phyloP scores from a whole-genome alignment of 2,797 vertebrate species.

The Chaetodon trifasciatus region DNA sequence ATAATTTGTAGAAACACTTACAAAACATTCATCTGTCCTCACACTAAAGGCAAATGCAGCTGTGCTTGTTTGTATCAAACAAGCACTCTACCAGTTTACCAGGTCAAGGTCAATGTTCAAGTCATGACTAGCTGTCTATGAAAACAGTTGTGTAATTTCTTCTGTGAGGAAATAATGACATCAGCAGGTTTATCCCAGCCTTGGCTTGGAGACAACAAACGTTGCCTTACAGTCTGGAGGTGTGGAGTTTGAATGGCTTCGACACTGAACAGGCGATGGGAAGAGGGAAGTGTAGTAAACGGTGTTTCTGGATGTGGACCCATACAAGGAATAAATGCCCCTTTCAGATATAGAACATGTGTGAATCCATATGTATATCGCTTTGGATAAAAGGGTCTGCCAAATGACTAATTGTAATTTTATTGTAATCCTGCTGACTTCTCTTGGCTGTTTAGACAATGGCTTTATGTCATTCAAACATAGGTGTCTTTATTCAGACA shows the following conservation, averaged over 20 bases:
- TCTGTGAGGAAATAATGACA: not conserved
- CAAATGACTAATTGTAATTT: too few relatives aligned
- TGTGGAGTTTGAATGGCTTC: not conserved
- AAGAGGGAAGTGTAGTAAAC: not conserved
- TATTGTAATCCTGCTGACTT: too few relatives aligned
- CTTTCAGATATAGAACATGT: not conserved
- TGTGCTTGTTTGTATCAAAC: not conserved
- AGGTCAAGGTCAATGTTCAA: not conserved
- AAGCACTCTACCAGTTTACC: not conserved
- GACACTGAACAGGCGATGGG: not conserved
- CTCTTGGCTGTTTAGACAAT: too few relatives aligned
- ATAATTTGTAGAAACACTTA: not conserved
- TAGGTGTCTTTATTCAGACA: too few relatives aligned
- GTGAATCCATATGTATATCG: too few relatives aligned
- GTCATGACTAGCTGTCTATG: not conserved
- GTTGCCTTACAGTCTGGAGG: not conserved
- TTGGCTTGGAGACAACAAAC: not conserved
- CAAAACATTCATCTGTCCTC: not conserved
- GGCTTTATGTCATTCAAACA: too few relatives aligned
- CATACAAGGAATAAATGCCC: not conserved
- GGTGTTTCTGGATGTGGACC: not conserved
- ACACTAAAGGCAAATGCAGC: not conserved
- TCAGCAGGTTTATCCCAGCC: not conserved
- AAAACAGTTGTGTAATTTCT: not conserved
- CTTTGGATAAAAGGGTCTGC: too few relatives aligned